phyloP scores from a whole-genome alignment of 2,797 vertebrate species.

The Enteromius argenteus region DNA sequence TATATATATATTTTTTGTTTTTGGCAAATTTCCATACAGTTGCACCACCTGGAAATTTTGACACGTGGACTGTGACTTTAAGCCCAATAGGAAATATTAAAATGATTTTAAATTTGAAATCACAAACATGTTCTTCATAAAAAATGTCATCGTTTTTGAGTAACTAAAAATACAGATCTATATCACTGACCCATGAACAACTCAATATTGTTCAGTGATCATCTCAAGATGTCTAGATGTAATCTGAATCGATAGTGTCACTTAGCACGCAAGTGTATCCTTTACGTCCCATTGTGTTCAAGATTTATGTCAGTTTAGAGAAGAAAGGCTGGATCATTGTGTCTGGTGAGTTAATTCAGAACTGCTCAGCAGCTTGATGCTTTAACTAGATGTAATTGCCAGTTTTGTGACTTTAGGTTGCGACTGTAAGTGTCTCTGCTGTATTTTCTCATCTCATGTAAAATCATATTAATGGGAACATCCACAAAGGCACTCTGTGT shows the following conservation, averaged over 20 bases:
- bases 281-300: conserved; percentile 1
- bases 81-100: background rate
- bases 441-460: conserved; percentile 38
- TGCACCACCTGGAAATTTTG: background rate
- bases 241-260: conserved; percentile 19
- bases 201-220: background rate
- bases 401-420: conserved; percentile 23
- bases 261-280: conserved; percentile 13
- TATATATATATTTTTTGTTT: too few relatives aligned
- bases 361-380: conserved; percentile 11
- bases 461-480: conserved; percentile 65
- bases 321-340: conserved; percentile 16
- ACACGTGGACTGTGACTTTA: conserved; percentile 2
- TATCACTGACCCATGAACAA: background rate
- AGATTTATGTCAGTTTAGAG: background rate
- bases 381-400: conserved; percentile 27
- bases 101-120: background rate
- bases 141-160: background rate
- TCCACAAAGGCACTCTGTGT: conserved; percentile 63
- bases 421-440: conserved; percentile 22
- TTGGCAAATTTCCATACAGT: background rate
- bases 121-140: background rate
- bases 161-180: background rate
- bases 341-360: conserved; percentile 14
- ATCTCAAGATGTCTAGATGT: conserved; percentile 17